These are phyloP conservation scores for Horisme vitalbata DNA, from an alignment of 2,888 invertebrate species.

Conservation along the genomic window DNA sequence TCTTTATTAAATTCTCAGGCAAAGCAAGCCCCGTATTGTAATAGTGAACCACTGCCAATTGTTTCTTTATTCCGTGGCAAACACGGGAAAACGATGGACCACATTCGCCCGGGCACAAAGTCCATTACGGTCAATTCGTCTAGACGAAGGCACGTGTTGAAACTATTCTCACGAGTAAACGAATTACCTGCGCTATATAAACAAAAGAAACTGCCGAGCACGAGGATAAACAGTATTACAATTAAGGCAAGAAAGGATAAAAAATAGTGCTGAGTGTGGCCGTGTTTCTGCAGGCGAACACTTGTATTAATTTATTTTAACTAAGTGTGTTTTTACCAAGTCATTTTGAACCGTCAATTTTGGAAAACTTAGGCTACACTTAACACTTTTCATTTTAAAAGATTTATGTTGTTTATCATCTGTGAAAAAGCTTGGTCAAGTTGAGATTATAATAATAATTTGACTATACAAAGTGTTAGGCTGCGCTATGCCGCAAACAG, in stretches of 20 bases:
- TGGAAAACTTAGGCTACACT: conserved; percentile 9
- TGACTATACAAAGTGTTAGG: too few relatives aligned
- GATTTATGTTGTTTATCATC: conserved; percentile 6
- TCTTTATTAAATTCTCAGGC: too few relatives aligned
- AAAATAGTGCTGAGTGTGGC: conserved; percentile 31
- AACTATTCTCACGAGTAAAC: conserved; percentile 77
- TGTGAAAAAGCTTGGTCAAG: conserved; percentile 8
- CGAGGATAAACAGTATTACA: conserved; percentile 62
- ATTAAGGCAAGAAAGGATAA: conserved; percentile 54
- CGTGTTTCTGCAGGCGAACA: too few relatives aligned
- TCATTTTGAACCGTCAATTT: conserved; percentile 24
- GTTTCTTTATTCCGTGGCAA: conserved; percentile 3
- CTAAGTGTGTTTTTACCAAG: too few relatives aligned
- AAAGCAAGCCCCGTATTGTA: too few relatives aligned
- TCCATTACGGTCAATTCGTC: conserved; percentile 76
- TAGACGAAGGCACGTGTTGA: conserved; percentile 73
- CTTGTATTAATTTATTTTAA: too few relatives aligned
- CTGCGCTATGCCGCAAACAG: too few relatives aligned
- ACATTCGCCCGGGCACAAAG: conserved; percentile 62
- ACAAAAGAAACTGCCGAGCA: conserved; percentile 61
- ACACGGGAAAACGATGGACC: conserved; percentile 46
- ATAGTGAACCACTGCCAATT: not conserved
- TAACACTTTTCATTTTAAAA: conserved; percentile 8
- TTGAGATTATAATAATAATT: too few relatives aligned
- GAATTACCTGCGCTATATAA: conserved; percentile 73